These are phyloP conservation scores for Oligia fasciuncula DNA, from an alignment of 2,888 invertebrate species.

Conservation along the genomic window DNA sequence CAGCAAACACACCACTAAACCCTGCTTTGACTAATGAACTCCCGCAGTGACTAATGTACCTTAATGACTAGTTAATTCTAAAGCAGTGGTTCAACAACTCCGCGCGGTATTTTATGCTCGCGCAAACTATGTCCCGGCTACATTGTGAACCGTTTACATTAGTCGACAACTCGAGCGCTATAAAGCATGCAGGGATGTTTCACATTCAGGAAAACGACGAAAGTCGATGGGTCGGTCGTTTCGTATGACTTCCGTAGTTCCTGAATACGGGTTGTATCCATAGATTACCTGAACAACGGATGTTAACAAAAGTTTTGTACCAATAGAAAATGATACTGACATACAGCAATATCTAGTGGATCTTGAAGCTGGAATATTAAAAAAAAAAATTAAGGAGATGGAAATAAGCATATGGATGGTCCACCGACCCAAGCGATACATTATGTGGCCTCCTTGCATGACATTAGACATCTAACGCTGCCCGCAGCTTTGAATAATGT, in stretches of 20 bases:
- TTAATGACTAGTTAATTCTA: constrained; percentile 65
- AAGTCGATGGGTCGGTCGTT: constrained; percentile 33
- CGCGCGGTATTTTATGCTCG: constrained; percentile 43
- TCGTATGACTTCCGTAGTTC: constrained; percentile 31
- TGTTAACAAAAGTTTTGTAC: constrained; percentile 13
- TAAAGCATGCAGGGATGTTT: constrained; percentile 30
- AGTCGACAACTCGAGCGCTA: constrained; percentile 18
- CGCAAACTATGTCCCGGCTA: constrained; percentile 41
- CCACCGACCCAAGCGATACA: constrained; percentile 8
- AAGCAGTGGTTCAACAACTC: constrained; percentile 47
- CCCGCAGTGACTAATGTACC: constrained; percentile 55
- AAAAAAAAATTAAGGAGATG: not conserved
- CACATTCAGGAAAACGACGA: constrained; percentile 28
- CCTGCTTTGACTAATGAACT: constrained; percentile 58
- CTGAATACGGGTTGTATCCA: constrained; percentile 1
- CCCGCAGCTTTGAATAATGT: constrained; percentile 53
- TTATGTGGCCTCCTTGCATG: constrained; percentile 49
- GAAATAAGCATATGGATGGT: not conserved
- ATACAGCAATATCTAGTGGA: not conserved
- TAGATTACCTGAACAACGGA: constrained; percentile 23
- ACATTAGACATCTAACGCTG: constrained; percentile 48
- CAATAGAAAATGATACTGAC: constrained; percentile 9
- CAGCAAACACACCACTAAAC: constrained; percentile 22
- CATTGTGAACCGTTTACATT: constrained; percentile 39
- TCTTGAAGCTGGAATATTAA: not conserved